Conservation (phyloP, 2,797 vertebrate genomes). For the Pangasius krempfi region DNA sequence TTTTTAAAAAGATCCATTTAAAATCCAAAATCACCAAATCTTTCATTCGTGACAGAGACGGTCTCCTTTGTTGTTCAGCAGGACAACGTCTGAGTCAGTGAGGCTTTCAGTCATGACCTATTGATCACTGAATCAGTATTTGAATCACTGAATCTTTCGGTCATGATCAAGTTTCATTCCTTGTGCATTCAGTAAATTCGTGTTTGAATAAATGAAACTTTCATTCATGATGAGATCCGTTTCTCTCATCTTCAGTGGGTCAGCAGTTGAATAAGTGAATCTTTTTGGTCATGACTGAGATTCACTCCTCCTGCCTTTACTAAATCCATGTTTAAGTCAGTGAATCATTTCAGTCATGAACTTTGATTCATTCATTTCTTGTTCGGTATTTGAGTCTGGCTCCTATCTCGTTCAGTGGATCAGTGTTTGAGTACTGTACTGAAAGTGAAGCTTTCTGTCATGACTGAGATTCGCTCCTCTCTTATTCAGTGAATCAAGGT, state of each 20-base stretch:
- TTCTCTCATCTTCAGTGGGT: background rate
- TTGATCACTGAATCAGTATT: background rate
- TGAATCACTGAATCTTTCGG: background rate
- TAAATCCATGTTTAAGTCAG: background rate
- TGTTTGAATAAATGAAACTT: background rate
- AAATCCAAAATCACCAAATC: background rate
- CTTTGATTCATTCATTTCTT: background rate
- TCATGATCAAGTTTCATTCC: background rate
- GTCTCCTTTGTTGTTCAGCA: background rate
- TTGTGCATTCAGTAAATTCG: background rate
- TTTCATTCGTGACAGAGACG: background rate
- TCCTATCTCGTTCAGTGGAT: too few relatives aligned
- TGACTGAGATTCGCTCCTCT: background rate
- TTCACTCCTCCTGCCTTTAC: background rate
- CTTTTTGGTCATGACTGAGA: background rate
- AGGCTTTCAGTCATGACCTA: background rate
- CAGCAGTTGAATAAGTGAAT: background rate
- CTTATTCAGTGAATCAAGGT: background rate
- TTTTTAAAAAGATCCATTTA: background rate
- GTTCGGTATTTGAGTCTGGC: too few relatives aligned
- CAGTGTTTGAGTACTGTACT: background rate
- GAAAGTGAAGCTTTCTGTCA: background rate
- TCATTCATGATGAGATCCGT: background rate
- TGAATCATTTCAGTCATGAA: background rate
- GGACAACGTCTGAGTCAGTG: background rate